Base-by-base conservation (phyloP, 2,797 vertebrate genomes). In the Oreochromis mossambicus region DNA sequence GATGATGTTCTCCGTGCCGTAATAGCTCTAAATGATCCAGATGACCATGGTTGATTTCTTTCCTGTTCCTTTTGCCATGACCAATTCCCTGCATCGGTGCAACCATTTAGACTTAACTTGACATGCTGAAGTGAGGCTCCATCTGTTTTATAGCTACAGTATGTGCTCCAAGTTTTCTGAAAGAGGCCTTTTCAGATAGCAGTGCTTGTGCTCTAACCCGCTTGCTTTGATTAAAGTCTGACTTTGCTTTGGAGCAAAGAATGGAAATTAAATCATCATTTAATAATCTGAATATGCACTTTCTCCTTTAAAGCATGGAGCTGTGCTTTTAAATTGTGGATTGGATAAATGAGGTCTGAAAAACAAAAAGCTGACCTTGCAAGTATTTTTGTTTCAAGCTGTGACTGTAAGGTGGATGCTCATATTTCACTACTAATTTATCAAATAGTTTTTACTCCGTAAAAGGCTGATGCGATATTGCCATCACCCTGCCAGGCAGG, bases 21-120 rank as follows among this genome's bases (percentile, higher is more conserved):
- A 88, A 91, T 88, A 66, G 85, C 88, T 85, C 56, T 84, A 92
- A 95, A 94, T 92, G 90, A 92, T 93, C 85, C 88, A 85, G 81
- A 89, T 86, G 88, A 88, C 87, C 84, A 83, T 86, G 90, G 82
- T 87, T 90, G 89, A 92, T 94, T 94, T 92, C 70, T 68, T 92
- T 83, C 77, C 76, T 83, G 82, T 91, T 92, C 79, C 63, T 91
- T 91, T 92, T 86, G 84, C 89, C 88, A 87, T 81, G 68, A 86
- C 79, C 88, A 80, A 87, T 91, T 92, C 87, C 56, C 81, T 78
- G 90, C 66, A 51, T 80, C 41, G 24, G 46, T 85, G 70, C 77
- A 80, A 56, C 83, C 77, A 58, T 85, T 85, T 86, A 81, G 82
- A 89, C 77, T 81, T 68, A 84, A 89, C 70, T 80, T 91, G 92